Conservation (phyloP, 2,888 invertebrate species). For the Melanchra persicariae region DNA sequence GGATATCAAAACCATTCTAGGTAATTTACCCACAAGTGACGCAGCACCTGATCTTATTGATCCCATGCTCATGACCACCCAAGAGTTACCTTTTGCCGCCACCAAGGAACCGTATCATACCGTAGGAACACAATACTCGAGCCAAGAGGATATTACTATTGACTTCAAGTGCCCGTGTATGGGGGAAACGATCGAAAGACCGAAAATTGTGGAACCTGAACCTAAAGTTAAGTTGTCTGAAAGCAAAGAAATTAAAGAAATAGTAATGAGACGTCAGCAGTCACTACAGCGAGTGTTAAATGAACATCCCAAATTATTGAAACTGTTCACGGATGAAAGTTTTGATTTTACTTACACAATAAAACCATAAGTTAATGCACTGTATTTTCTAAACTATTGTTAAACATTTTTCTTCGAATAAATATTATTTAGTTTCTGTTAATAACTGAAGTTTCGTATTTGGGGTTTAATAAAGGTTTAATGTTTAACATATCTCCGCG, state of each 20-base stretch:
- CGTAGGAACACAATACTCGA: slow-evolving; percentile 83
- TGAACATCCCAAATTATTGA: slow-evolving; percentile 79
- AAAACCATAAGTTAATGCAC: slow-evolving; percentile 57
- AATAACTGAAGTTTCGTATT: slow-evolving; percentile 28
- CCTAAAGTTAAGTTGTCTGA: slow-evolving; percentile 51
- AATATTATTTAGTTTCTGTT: slow-evolving; percentile 19
- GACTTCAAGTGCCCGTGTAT: slow-evolving; percentile 75
- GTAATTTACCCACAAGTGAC: slow-evolving; percentile 53
- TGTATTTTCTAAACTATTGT: slow-evolving; percentile 28
- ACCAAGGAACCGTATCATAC: slow-evolving; percentile 77
- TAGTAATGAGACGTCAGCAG: slow-evolving; percentile 73
- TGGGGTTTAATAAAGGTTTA: slow-evolving; percentile 22
- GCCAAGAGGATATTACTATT: slow-evolving; percentile 76
- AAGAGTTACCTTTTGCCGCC: slow-evolving; percentile 77
- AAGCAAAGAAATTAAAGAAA: slow-evolving; percentile 66
- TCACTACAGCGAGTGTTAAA: slow-evolving; percentile 77
- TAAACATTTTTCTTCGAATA: slow-evolving; percentile 34
- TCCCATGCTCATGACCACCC: slow-evolving; percentile 71
- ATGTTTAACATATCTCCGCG: slow-evolving; percentile 9
- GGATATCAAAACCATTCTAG: slow-evolving; percentile 77
- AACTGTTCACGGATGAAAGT: slow-evolving; percentile 84
- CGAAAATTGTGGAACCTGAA: slow-evolving; percentile 27
- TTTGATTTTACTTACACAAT: slow-evolving; percentile 74
- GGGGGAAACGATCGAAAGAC: slow-evolving; percentile 46
- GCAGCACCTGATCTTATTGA: slow-evolving; percentile 69